Evolutionary conservation across 2,888 invertebrate genomes (phyloP).

Genomic region (Himalopsyche kuldschensis): DNA sequence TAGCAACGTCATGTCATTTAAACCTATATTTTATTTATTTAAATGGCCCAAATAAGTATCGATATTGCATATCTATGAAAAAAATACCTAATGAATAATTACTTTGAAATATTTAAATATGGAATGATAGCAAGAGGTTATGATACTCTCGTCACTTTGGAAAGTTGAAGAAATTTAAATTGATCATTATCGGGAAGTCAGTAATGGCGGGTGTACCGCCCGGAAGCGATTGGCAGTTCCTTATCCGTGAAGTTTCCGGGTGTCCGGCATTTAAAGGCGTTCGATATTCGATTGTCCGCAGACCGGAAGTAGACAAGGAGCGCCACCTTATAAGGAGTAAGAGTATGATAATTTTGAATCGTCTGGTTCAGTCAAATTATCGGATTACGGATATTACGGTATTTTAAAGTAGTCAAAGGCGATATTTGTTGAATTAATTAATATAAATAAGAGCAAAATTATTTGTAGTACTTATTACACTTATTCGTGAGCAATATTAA

Average conservation of each 20-base stretch:
- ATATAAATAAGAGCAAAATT: too few relatives aligned
- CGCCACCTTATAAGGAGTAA: slow-evolving; percentile 7
- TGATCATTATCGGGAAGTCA: background rate
- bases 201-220: background rate
- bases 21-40: too few relatives aligned
- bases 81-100: too few relatives aligned
- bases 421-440: too few relatives aligned
- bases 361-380: slow-evolving; percentile 3
- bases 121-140: background rate
- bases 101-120: background rate
- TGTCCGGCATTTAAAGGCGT: slow-evolving; percentile 18
- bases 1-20: too few relatives aligned
- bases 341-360: slow-evolving; percentile 1
- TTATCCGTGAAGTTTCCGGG: slow-evolving; percentile 17
- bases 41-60: too few relatives aligned
- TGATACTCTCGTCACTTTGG: background rate
- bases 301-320: slow-evolving; percentile 18
- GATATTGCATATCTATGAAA: too few relatives aligned
- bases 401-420: background rate
- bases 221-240: background rate
- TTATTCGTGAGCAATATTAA: too few relatives aligned
- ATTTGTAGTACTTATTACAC: too few relatives aligned
- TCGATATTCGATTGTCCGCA: slow-evolving; percentile 17
- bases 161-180: background rate
- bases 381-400: background rate